A percentile compares a stretch with the other conserved stretches of the same genome.
Evolutionary conservation across 2,888 invertebrate genomes (phyloP).

Genomic region (Sinhomidia bicolor): DNA sequence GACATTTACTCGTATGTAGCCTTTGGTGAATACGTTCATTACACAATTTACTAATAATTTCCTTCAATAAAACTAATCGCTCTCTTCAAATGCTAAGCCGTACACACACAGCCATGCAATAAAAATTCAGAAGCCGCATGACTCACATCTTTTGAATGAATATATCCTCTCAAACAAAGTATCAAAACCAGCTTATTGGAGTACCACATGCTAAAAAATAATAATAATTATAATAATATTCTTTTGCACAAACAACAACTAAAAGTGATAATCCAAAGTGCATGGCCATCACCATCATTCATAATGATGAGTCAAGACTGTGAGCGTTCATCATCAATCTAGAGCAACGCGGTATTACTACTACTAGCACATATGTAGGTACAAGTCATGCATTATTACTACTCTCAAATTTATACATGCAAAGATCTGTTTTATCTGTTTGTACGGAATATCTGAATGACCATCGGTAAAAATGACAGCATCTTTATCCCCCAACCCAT

Average conservation of each 20-base stretch:
- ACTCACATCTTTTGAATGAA: not conserved
- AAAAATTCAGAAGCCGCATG: constrained; percentile 3
- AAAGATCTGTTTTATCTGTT: not conserved
- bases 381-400: not conserved
- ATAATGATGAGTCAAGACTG: constrained; percentile 8
- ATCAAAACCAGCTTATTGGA: not conserved
- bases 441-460: constrained; percentile 28
- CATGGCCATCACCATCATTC: not conserved
- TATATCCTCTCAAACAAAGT: no score
- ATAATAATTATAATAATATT: not conserved
- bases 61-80: constrained; percentile 7
- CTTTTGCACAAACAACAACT: not conserved
- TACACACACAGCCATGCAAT: not conserved
- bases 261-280: constrained; percentile 1
- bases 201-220: not conserved
- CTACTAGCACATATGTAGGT: not conserved
- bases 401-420: not conserved
- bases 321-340: not conserved
- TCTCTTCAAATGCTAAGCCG: not conserved
- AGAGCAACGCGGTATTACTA: not conserved
- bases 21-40: not conserved
- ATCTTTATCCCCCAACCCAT: constrained; percentile 3
- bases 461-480: constrained; percentile 30
- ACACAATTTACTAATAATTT: not conserved
- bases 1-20: not conserved